Conservation (phyloP, 2,888 invertebrate genomes). For the Homarus gammarus region DNA sequence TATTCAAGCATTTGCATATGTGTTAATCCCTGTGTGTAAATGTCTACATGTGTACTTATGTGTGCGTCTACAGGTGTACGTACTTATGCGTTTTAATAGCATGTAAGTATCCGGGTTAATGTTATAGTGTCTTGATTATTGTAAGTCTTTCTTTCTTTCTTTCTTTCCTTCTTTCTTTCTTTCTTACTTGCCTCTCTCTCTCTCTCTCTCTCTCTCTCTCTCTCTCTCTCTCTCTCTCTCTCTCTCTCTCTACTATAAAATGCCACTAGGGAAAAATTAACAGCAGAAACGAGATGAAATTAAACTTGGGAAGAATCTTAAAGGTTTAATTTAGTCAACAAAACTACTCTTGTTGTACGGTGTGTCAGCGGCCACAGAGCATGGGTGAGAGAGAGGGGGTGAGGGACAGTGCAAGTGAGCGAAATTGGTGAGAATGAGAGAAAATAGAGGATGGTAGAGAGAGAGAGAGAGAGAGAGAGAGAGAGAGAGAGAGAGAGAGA, state of each 20-base stretch:
- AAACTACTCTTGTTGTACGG: neutral
- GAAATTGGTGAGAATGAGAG: neutral
- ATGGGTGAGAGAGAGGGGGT: neutral
- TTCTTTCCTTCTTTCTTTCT: constrained; percentile 21
- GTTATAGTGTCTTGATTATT: too few species aligned
- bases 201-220: neutral
- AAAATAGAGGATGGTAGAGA: too few species aligned
- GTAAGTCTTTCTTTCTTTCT: neutral
- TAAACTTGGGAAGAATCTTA: neutral
- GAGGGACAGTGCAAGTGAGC: neutral
- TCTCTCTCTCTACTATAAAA: neutral
- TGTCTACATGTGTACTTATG: constrained; percentile 1
- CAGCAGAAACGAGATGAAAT: neutral
- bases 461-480: constrained; percentile 24
- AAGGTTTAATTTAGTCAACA: neutral
- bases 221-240: neutral
- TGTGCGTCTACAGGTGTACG: neutral
- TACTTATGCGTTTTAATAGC: too few species aligned
- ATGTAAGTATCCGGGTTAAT: too few species aligned
- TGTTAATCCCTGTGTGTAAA: constrained; percentile 10
- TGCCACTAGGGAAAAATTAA: too few species aligned
- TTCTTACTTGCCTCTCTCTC: neutral
- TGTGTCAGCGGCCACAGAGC: neutral
- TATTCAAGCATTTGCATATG: neutral
- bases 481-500: constrained; percentile 12